Percentiles rank a stretch among this genome's conserved stretches.
phyloP scores from a whole-genome alignment of 64 coral and sea anemone genomes.

The Hydrozoanthus tunicans region DNA sequence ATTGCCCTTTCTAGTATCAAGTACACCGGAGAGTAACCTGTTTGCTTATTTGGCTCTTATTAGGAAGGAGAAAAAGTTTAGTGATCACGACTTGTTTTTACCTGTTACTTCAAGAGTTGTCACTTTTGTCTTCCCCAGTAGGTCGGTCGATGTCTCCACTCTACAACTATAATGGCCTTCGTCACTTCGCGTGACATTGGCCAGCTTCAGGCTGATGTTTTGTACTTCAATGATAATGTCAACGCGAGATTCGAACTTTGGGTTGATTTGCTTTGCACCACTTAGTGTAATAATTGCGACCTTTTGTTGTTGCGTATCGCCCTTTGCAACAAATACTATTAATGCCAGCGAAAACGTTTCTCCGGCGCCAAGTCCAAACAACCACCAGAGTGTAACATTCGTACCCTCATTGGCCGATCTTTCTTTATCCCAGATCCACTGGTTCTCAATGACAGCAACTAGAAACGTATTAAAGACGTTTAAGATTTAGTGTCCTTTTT shows the following conservation, averaged over 20 bases:
- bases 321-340: background rate
- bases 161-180: background rate
- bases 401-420: background rate
- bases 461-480: no score
- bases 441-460: background rate
- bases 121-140: background rate
- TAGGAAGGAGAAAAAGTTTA: no score
- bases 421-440: background rate
- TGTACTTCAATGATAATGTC: background rate
- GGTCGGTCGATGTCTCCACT: background rate
- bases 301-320: no score
- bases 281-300: background rate
- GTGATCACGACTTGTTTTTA: no score
- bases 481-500: no score
- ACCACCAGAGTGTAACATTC: constrained; percentile 16
- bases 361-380: constrained; percentile 1
- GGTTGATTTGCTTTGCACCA: background rate
- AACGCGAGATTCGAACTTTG: background rate
- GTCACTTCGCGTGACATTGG: background rate
- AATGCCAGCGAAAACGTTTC: background rate
- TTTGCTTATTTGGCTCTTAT: no score
- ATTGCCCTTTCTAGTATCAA: no score
- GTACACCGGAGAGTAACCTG: no score
- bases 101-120: no score
- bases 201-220: background rate